Percentiles rank a stretch among this genome's conserved stretches.
phyloP scores from a whole-genome alignment of 2,888 invertebrate species.

The Stenchaetothrips biformis region DNA sequence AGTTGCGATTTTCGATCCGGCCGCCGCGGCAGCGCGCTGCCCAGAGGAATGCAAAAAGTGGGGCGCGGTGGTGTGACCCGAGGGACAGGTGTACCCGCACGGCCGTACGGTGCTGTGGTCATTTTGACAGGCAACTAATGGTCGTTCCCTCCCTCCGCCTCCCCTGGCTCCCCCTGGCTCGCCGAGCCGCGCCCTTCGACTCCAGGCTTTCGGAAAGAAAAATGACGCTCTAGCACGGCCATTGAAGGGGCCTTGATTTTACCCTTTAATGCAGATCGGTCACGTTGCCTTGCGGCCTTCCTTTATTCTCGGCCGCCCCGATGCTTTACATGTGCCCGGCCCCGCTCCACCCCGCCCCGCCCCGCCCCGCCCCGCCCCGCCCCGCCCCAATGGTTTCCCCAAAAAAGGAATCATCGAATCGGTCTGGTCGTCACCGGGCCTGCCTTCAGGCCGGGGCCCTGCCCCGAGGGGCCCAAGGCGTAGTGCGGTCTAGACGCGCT shows the following conservation, averaged over 20 bases:
- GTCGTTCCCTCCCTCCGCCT: background rate
- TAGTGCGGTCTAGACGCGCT: no score
- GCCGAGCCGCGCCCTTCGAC: background rate
- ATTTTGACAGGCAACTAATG: no score
- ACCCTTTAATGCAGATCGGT: conserved; percentile 8
- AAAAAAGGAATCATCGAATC: no score
- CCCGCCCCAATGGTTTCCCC: no score
- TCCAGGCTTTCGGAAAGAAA: background rate
- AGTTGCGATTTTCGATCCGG: no score
- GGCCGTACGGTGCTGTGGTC: no score
- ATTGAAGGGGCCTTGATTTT: background rate
- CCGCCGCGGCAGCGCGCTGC: background rate
- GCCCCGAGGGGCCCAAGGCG: background rate
- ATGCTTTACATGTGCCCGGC: background rate
- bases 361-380: background rate
- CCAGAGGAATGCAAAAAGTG: no score
- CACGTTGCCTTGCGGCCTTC: background rate
- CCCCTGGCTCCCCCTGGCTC: background rate
- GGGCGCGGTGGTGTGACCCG: no score
- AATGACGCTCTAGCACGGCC: background rate
- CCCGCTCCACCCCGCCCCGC: background rate
- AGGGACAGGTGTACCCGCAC: no score
- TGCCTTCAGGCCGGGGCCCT: background rate
- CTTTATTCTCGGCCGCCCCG: no score
- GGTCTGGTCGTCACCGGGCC: background rate